These are phyloP conservation scores for Drosophila macrothrix DNA, from an alignment of 2,888 invertebrate species.

Conservation along the genomic window DNA sequence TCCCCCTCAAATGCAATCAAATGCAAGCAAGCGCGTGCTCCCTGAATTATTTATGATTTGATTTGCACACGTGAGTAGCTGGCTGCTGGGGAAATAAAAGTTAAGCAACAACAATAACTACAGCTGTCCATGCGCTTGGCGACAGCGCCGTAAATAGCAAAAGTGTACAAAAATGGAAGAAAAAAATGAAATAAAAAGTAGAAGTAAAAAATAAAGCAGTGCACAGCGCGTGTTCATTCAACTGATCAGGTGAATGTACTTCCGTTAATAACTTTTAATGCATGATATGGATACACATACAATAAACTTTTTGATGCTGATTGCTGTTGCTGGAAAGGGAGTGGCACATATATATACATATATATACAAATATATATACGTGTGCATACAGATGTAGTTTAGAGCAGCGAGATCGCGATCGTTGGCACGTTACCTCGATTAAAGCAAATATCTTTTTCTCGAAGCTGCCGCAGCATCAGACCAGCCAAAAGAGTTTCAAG, in stretches of 20 bases:
- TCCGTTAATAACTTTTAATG: conserved; percentile 69
- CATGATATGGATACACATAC: conserved; percentile 18
- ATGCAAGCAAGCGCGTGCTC: conserved; percentile 78
- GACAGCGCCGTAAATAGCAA: conserved; percentile 54
- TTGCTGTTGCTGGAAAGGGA: conserved; percentile 45
- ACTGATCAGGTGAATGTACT: conserved; percentile 80
- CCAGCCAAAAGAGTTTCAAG: conserved; percentile 44
- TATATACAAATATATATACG: not conserved
- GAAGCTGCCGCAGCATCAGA: conserved; percentile 27
- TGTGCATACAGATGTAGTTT: not conserved
- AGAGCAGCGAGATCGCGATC: conserved; percentile 54
- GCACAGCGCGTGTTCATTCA: conserved; percentile 70
- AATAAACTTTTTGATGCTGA: conserved; percentile 25
- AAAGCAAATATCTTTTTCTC: conserved; percentile 60
- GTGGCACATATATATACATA: conserved; percentile 27
- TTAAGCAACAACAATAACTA: conserved; percentile 13
- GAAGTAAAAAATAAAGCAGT: conserved; percentile 51
- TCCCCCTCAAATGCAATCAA: conserved; percentile 61
- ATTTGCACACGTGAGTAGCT: conserved; percentile 67
- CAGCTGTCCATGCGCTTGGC: conserved; percentile 46
- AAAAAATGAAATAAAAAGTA: conserved; percentile 62
- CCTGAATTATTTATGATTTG: conserved; percentile 32
- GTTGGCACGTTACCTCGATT: conserved; percentile 78
- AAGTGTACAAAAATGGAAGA: conserved; percentile 21
- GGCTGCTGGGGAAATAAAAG: conserved; percentile 35